Evolutionary conservation across 2,797 vertebrate species (phyloP).

Genomic region (Cuniculus paca): DNA sequence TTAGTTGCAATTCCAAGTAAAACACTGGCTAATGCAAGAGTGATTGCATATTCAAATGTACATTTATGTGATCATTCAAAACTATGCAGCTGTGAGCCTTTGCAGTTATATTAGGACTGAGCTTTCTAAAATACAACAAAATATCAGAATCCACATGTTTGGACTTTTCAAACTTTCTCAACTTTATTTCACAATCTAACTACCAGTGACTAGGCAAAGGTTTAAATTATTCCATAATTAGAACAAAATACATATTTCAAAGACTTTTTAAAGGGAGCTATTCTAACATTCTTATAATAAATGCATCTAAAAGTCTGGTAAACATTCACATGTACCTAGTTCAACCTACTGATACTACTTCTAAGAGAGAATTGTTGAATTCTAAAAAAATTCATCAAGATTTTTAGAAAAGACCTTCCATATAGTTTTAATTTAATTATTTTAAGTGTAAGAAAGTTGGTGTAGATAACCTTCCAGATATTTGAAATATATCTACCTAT

Average conservation of each 20-base stretch:
- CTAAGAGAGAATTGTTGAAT: not conserved
- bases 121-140: not conserved
- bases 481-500: not conserved
- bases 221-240: not conserved
- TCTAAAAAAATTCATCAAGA: not conserved
- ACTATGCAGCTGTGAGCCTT: conserved; percentile 35
- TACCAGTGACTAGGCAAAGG: not conserved
- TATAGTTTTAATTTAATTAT: not conserved
- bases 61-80: conserved; percentile 55
- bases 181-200: not conserved
- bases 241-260: not conserved
- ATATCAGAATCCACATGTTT: not conserved
- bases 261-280: not conserved
- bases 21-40: conserved; percentile 29
- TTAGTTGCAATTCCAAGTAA: conserved; percentile 16
- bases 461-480: not conserved
- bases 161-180: not conserved
- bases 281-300: not conserved
- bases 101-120: not conserved
- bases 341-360: not conserved
- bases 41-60: conserved; percentile 30
- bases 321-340: not conserved
- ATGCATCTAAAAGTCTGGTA: not conserved
- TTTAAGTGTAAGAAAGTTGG: not conserved
- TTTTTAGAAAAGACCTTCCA: not conserved